These are phyloP conservation scores for Lepilemur ruficaudatus DNA, from an alignment of 2,797 vertebrate genomes.

Conservation along the genomic window DNA sequence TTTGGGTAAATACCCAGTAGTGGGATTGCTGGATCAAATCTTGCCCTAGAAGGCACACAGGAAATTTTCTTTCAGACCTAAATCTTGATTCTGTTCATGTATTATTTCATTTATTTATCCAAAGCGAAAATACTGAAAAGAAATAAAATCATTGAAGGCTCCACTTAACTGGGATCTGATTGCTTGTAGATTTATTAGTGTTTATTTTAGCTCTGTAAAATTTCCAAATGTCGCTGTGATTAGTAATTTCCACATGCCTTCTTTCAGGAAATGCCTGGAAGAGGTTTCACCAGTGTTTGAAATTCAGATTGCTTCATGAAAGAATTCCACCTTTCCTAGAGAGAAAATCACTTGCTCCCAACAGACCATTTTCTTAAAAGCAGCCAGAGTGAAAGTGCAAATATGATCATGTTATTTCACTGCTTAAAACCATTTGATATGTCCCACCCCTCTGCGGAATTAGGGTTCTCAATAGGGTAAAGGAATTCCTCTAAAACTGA, in stretches of 20 bases:
- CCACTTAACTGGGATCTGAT: not conserved
- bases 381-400: not conserved
- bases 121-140: not conserved
- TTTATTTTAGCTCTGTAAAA: not conserved
- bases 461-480: too few relatives aligned
- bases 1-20: too few relatives aligned
- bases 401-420: not conserved
- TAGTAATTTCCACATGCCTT: not conserved
- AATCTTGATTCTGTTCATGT: not conserved
- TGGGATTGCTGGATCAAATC: too few relatives aligned
- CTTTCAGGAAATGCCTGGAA: not conserved
- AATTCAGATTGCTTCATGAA: not conserved
- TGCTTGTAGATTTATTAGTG: not conserved
- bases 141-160: not conserved
- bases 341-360: not conserved
- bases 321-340: not conserved
- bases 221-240: not conserved
- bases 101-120: not conserved
- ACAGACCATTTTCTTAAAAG: not conserved
- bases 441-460: too few relatives aligned
- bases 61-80: not conserved
- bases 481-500: too few relatives aligned
- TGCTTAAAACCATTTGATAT: not conserved
- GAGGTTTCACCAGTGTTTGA: not conserved
- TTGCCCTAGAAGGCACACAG: not conserved